Percentiles rank a stretch among this genome's conserved stretches.
Evolutionary conservation across 2,113 vertebrate genomes (phyloP).

Genomic region (Lycocorax pyrrhopterus): DNA sequence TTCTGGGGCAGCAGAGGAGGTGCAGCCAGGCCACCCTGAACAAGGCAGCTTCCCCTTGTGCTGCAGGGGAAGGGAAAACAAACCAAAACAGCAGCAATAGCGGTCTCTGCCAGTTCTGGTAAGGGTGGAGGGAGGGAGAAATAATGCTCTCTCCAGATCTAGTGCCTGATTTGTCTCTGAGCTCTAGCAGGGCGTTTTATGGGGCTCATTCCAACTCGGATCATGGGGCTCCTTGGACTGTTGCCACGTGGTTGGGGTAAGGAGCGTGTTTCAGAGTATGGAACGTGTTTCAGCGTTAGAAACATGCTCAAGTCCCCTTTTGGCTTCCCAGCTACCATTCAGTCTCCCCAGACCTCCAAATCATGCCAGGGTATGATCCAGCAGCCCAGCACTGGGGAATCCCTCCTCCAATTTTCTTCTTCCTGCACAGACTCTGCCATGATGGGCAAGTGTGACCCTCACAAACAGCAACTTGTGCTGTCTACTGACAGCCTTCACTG

Average conservation of each 20-base stretch:
- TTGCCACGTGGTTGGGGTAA: neutral
- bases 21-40: neutral
- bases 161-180: neutral
- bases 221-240: neutral
- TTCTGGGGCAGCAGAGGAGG: neutral
- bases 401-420: neutral
- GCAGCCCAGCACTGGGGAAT: neutral
- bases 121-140: rapidly evolving
- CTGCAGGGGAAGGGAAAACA: neutral
- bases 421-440: neutral
- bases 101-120: neutral
- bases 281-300: neutral
- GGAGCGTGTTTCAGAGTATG: neutral
- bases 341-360: neutral
- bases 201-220: neutral
- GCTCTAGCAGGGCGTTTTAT: neutral
- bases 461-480: neutral
- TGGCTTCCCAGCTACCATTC: neutral
- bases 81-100: neutral
- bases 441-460: neutral
- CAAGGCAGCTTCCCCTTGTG: neutral
- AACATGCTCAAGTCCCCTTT: neutral
- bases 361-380: neutral
- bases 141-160: neutral
- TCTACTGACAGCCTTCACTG: neutral